Evolutionary conservation across 2,113 vertebrate species (phyloP), one percentile per base, ranked within the genome.

Genomic region (Hystrix brachyura): DNA sequence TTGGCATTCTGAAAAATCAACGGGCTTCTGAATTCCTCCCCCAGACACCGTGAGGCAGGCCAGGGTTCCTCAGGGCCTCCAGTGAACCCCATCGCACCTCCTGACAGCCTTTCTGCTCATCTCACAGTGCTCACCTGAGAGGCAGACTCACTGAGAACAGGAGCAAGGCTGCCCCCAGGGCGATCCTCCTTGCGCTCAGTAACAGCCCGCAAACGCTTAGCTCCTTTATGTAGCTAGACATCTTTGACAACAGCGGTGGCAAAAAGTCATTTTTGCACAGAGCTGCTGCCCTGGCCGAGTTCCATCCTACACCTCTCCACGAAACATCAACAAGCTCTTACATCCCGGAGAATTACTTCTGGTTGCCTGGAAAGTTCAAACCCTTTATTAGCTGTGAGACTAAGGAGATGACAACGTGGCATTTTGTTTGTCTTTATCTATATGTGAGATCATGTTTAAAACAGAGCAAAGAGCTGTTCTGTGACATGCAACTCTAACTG

Each of bases 401-500:
- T 84, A 94, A 92, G 96, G 90, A 95, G 88, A 98, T 92, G 67
- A 81, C 97, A 95, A 96, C 53, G 59, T 0, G 67, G 96, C 90
- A 65, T 96, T 94, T 90, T 97, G 92, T 97, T 98, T 98, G 95
- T 92, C 87, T 95, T 97, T 97, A 98, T 97, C 96, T 95, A 62
- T 91, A 90, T 91, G 88, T 60, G 90, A 97, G 91, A 97, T 95
- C 87, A 97, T 98, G 97, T 97, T 98, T 96, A 97, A 98, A 92
- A 97, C 97, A 97, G 88, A 97, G 91, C 94, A 97, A 97, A 97
- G 98, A 97, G 92, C 94, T 98, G 98, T 98, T 98, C 98, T 91
- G 97, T 98, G 98, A 98, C 94, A 72, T 98, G 97, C 96, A 95
- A 95, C 98, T 98, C 98, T 98, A 98, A 97, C 97, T 98, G 87